Evolutionary conservation across 1,140 invertebrate genomes (phyloP), one percentile per base, ranked within the genome.

Genomic region (Dinothrombium tinctorium): DNA sequence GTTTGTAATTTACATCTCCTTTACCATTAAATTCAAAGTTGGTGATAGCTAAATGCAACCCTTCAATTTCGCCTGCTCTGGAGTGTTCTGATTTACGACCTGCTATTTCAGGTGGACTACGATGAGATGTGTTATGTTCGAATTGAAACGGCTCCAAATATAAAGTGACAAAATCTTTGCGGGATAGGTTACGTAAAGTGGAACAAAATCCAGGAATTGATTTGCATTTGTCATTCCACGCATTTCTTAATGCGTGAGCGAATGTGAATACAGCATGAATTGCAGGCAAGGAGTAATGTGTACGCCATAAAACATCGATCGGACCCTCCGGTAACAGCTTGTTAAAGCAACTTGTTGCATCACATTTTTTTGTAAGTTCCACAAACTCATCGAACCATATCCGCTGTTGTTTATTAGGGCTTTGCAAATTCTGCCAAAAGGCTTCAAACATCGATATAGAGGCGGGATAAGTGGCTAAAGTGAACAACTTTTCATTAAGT

Each of bases 401-500:
- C n/a, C 15, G 28, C 12, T 29, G 28, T 29, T 29, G 28, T 11
- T 2, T 11, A 29, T 29, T 11, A 29, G 4, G 28, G 15, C 15
- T 29, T 11, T 29, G 28, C 4, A 29, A 4, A 29, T 29, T n/a
- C 11, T 36, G 17, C 33, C 33, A 36, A 8, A 22, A 21, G 8
- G 9, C 12, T 21, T 36, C 33, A 8, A 36, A 36, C 20, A 12
- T 9, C n/a, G 20, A 19, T 22, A 36, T 36, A 22, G 33, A 7
- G 9, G 12, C 33, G 8, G 33, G 33, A 36, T 36, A 36, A 5
- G 20, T 19, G 20, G 33, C 20, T 11, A 36, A 22, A 21, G 33
- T 36, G 33, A 36, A 36, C 20, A 36, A 36, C 20, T 36, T 36
- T 7, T 22, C 33, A 7, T n/a, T n/a, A n/a, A n/a, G 33, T 22